These are phyloP conservation scores for Nephrotoma flavescens DNA, from an alignment of 2,888 invertebrate species.

Conservation along the genomic window DNA sequence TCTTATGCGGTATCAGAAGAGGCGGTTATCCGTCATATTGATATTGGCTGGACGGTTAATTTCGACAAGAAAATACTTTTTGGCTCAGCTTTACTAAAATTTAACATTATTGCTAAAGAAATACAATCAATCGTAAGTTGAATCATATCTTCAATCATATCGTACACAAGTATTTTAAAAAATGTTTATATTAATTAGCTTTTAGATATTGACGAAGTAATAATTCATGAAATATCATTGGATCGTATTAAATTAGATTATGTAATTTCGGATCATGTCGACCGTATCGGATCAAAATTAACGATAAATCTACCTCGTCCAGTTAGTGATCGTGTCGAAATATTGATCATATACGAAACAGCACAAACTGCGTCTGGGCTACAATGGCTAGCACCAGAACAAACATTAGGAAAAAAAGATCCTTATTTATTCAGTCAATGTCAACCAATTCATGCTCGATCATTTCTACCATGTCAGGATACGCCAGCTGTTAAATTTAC, in stretches of 20 bases:
- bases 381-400: conserved; percentile 76
- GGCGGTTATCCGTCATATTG: conserved; percentile 46
- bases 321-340: conserved; percentile 30
- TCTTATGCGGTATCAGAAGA: conserved; percentile 67
- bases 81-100: conserved; percentile 49
- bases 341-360: conserved; percentile 57
- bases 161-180: background rate
- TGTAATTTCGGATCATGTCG: conserved; percentile 41
- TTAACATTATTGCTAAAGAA: conserved; percentile 37
- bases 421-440: conserved; percentile 80
- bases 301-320: conserved; percentile 48
- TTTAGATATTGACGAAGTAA: conserved; percentile 59
- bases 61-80: conserved; percentile 51
- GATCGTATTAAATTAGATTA: conserved; percentile 38
- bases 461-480: conserved; percentile 85
- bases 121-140: conserved; percentile 44
- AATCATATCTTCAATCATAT: background rate
- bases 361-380: conserved; percentile 65
- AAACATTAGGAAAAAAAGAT: conserved; percentile 73
- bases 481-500: conserved; percentile 79
- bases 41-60: conserved; percentile 50
- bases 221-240: conserved; percentile 40
- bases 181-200: conserved; percentile 39
- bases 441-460: conserved; percentile 79
- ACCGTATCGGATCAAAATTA: conserved; percentile 62